phyloP scores from a whole-genome alignment of 2,888 invertebrate genomes.

The Synanthedon myopaeformis region DNA sequence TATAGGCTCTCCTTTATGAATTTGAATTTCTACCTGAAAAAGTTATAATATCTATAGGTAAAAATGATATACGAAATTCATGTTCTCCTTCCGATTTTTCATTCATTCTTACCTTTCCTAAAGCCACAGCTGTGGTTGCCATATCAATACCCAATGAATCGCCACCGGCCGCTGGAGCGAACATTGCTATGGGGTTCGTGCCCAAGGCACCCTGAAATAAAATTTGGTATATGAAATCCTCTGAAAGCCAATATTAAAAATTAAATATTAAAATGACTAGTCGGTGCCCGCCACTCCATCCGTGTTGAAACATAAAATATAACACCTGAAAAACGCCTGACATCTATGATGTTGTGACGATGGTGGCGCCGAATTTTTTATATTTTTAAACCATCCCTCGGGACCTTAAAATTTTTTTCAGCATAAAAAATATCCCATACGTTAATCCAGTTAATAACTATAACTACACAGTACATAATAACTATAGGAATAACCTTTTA shows the following conservation, averaged over 20 bases:
- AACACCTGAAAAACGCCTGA: too few species aligned
- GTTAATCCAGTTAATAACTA: neutral
- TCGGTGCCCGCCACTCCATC: too few species aligned
- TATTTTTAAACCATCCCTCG: too few species aligned
- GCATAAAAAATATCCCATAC: neutral
- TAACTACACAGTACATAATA: neutral
- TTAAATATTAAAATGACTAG: too few species aligned
- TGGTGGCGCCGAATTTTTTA: too few species aligned
- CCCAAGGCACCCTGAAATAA: slow-evolving; percentile 75
- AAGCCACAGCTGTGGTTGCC: slow-evolving; percentile 93
- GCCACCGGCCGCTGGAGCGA: slow-evolving; percentile 75
- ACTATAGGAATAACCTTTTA: too few species aligned
- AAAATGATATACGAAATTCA: neutral
- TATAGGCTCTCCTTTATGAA: slow-evolving; percentile 79
- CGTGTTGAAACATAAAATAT: too few species aligned
- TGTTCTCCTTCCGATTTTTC: neutral
- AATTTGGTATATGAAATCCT: slow-evolving; percentile 7
- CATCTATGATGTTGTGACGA: too few species aligned
- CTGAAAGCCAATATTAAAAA: too few species aligned
- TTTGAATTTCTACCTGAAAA: slow-evolving; percentile 82
- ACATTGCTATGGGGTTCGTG: slow-evolving; percentile 90
- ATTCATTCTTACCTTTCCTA: slow-evolving; percentile 81
- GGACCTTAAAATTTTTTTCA: too few species aligned
- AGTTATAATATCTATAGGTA: neutral
- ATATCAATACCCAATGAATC: slow-evolving; percentile 90